Conservation (phyloP, 2,888 invertebrate genomes). For the Patella ulyssiponensis region DNA sequence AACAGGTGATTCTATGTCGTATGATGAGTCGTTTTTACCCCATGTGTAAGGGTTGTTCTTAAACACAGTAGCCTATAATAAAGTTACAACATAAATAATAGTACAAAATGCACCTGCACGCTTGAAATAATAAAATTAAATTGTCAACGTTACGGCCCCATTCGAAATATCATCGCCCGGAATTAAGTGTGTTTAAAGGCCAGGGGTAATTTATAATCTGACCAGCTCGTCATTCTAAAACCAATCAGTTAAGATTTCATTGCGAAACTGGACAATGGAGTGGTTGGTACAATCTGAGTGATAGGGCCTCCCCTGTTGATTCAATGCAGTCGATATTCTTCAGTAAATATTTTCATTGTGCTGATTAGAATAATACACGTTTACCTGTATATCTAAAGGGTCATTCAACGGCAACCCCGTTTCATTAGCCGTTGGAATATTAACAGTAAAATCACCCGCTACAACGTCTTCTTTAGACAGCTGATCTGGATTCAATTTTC, state of each 20-base stretch:
- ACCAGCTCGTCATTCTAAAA: neutral
- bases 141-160: too few relatives aligned
- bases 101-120: too few relatives aligned
- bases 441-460: conserved; percentile 14
- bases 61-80: conserved; percentile 24
- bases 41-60: conserved; percentile 27
- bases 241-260: neutral
- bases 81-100: too few relatives aligned
- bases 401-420: neutral
- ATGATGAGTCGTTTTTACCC: conserved; percentile 24
- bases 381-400: conserved; percentile 1
- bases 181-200: too few relatives aligned
- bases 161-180: too few relatives aligned
- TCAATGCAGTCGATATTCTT: too few relatives aligned
- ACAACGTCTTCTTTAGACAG: neutral
- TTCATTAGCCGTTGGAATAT: neutral
- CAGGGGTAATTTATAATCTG: too few relatives aligned
- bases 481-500: conserved; percentile 11
- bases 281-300: too few relatives aligned
- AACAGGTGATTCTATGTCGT: conserved; percentile 29
- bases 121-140: too few relatives aligned
- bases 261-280: neutral
- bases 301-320: too few relatives aligned
- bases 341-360: neutral
- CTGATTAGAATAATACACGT: neutral